These are phyloP conservation scores for Motacilla tschutschensis DNA, from an alignment of 2,113 vertebrate species.

Conservation along the genomic window DNA sequence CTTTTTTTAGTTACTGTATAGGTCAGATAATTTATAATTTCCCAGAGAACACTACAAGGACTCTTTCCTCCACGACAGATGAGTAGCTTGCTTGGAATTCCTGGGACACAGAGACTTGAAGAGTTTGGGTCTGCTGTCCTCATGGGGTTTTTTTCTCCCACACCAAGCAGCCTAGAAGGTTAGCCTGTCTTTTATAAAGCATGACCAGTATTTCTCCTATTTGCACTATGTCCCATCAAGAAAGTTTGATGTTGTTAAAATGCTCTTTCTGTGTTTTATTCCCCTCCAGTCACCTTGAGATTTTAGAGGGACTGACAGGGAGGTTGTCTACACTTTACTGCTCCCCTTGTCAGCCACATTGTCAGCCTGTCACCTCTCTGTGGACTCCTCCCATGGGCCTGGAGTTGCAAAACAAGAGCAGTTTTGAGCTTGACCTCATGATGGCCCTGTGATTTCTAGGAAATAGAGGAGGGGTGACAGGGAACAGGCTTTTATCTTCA, in stretches of 20 bases:
- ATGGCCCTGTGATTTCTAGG: not conserved
- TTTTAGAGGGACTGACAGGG: not conserved
- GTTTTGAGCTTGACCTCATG: not conserved
- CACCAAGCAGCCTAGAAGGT: not conserved
- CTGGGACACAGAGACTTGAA: not conserved
- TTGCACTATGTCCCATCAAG: conserved; percentile 40
- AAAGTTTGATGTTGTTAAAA: conserved; percentile 26
- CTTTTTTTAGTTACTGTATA: not conserved
- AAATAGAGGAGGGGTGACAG: not conserved
- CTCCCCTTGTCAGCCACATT: not conserved
- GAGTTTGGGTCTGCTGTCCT: not conserved
- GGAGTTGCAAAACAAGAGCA: not conserved
- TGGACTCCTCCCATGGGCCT: not conserved
- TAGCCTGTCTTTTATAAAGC: conserved; percentile 8
- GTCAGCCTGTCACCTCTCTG: not conserved
- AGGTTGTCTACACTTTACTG: not conserved
- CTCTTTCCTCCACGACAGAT: not conserved
- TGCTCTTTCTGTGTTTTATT: not conserved
- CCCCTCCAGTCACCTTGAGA: not conserved
- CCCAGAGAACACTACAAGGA: not conserved
- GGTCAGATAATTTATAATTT: not conserved
- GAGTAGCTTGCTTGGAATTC: not conserved
- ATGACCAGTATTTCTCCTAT: not conserved
- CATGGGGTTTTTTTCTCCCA: not conserved
- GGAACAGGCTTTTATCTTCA: not conserved